Base-by-base conservation (phyloP, 2,113 vertebrate genomes). In the Malurus alboscapulatus region DNA sequence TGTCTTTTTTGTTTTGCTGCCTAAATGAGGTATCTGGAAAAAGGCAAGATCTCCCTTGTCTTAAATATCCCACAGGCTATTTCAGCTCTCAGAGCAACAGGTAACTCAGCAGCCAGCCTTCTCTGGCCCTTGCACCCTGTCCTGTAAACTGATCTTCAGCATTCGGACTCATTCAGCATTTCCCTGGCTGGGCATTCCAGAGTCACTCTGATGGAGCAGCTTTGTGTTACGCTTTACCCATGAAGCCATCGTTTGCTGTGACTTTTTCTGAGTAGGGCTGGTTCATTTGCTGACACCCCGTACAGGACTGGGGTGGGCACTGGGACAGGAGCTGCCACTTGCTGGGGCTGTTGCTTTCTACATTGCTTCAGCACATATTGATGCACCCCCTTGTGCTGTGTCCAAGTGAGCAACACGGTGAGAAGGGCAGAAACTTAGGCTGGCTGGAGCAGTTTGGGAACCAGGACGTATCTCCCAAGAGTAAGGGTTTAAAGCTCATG, bases 11-110 rank as follows among this genome's bases (percentile, higher is more conserved):
- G 95, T 97, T 98, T 98, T 97, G 97, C 98, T 94, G 97, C 88
- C 97, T 97, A 95, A 97, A 97, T 98, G 98, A 98, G 97, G 76
- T 98, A 96, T 96, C 97, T 98, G 98, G 98, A 97, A 97, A 97
- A 97, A 97, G 97, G 96, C 98, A 96, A 97, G 97, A 97, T 94
- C 93, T 97, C 96, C 94, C 97, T 96, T 97, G 96, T 92, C 96
- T 97, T 96, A 97, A 97, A 94, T 97, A 80, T 92, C 97, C 95
- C 97, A 97, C 97, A 85, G 95, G 96, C 94, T 93, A 75, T 97
- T 97, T 96, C 97, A 96, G 97, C 97, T 97, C 96, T 97, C 95
- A 98, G 97, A 98, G 97, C 97, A 94, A 97, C 98, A 98, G 98
- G 98, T 98, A 98, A 98, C 97, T 96, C 16, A 7, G 38, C 90